phyloP scores from a whole-genome alignment of 1,140 invertebrate species.

The Aradophagus sp. region DNA sequence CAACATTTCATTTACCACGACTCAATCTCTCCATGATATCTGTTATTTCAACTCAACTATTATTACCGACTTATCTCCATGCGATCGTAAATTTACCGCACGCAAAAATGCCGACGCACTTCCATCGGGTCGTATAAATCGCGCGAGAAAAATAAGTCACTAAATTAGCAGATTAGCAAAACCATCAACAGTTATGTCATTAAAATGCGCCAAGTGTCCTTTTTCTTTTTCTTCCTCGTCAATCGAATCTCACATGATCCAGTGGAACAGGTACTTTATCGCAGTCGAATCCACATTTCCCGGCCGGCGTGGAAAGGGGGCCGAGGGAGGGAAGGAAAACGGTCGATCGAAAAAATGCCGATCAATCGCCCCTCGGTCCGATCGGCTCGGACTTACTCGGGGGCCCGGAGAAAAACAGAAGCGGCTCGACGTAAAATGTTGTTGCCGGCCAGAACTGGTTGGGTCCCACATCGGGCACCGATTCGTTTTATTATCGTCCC shows the following conservation, averaged over 20 bases:
- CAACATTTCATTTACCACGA: too few species aligned
- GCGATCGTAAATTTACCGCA: too few species aligned
- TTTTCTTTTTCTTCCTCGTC: too few species aligned
- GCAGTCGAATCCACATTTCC: slow-evolving; percentile 14
- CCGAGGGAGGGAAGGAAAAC: slow-evolving; percentile 1
- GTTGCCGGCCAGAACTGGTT: slow-evolving; percentile 46
- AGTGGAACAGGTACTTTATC: slow-evolving; percentile 38
- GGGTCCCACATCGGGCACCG: slow-evolving; percentile 33
- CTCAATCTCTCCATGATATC: too few species aligned
- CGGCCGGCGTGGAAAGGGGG: slow-evolving; percentile 4
- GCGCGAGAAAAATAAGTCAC: too few species aligned
- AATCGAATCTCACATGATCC: slow-evolving; percentile 9
- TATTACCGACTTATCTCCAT: too few species aligned
- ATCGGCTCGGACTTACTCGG: slow-evolving; percentile 20
- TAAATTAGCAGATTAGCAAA: too few species aligned
- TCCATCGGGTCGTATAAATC: too few species aligned
- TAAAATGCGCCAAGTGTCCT: too few species aligned
- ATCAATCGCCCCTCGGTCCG: not conserved
- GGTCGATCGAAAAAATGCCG: not conserved
- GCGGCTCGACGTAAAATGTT: slow-evolving; percentile 36
- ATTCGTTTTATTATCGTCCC: slow-evolving; percentile 48
- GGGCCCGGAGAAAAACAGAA: slow-evolving; percentile 35
- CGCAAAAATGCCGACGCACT: too few species aligned
- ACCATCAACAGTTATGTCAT: too few species aligned
- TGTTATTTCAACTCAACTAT: too few species aligned